These are phyloP conservation scores for Drosophila falleni DNA, from an alignment of 2,888 invertebrate genomes.

Conservation along the genomic window DNA sequence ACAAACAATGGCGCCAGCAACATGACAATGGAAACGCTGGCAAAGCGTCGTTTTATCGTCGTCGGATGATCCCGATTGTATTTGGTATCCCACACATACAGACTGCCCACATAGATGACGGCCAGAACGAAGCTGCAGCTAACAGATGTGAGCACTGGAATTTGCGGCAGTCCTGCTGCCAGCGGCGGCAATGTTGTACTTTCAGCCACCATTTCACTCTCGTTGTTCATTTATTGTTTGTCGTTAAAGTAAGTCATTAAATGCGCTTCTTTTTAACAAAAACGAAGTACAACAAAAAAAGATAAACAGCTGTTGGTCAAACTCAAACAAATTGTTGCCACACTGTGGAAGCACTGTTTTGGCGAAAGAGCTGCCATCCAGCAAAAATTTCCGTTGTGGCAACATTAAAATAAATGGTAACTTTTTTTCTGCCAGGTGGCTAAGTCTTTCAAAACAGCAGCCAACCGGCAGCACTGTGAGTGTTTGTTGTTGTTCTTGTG, in stretches of 20 bases:
- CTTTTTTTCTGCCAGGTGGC: no score
- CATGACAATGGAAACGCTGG: slow-evolving; percentile 93
- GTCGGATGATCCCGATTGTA: slow-evolving; percentile 94
- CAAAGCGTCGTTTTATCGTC: slow-evolving; percentile 94
- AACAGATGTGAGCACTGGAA: slow-evolving; percentile 88
- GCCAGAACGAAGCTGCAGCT: slow-evolving; percentile 92
- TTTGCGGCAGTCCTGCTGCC: slow-evolving; percentile 60
- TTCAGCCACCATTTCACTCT: slow-evolving; percentile 41
- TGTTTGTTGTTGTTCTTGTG: slow-evolving; percentile 37
- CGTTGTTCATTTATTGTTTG: slow-evolving; percentile 37
- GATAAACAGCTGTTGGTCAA: slow-evolving; percentile 58
- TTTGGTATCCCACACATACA: slow-evolving; percentile 94
- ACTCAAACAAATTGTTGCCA: slow-evolving; percentile 1
- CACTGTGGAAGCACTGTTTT: no score
- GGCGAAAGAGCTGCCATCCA: no score
- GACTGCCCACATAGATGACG: slow-evolving; percentile 92
- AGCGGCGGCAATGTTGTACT: slow-evolving; percentile 15
- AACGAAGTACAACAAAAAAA: slow-evolving; percentile 26
- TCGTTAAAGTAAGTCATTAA: slow-evolving; percentile 25
- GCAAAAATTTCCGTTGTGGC: no score
- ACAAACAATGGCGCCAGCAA: slow-evolving; percentile 92
- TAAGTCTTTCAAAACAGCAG: no score
- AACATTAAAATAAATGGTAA: no score
- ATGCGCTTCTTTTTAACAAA: slow-evolving; percentile 2
- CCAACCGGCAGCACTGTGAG: slow-evolving; percentile 13